Evolutionary conservation across 2,113 vertebrate species (phyloP).

Genomic region (Xenotilapia leptura): DNA sequence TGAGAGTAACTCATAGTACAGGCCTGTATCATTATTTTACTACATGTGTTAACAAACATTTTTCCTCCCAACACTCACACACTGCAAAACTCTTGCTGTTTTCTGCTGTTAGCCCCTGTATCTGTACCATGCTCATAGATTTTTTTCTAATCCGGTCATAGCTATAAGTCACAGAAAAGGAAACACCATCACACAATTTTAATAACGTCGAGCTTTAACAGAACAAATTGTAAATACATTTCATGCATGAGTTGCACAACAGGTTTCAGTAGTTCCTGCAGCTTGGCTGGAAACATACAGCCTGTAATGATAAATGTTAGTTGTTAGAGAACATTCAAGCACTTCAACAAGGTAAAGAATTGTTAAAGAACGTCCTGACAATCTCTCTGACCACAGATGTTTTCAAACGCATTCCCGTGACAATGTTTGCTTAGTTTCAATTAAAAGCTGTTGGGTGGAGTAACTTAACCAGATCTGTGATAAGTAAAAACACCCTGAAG

Average conservation of each 20-base stretch:
- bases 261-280: background rate
- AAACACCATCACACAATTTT: background rate
- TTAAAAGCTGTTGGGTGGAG: background rate
- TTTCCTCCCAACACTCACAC: background rate
- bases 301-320: background rate
- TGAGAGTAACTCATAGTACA: conserved; percentile 2
- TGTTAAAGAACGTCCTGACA: background rate
- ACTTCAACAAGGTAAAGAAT: background rate
- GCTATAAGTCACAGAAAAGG: background rate
- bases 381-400: background rate
- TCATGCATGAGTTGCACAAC: background rate
- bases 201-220: background rate
- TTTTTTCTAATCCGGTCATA: background rate
- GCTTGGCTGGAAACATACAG: background rate
- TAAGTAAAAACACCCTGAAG: background rate
- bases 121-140: background rate
- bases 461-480: background rate
- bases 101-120: background rate
- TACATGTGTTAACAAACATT: background rate
- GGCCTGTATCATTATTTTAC: background rate
- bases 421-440: background rate
- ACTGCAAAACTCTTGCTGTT: background rate
- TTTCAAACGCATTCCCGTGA: background rate
- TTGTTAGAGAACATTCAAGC: background rate
- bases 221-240: background rate